A percentile compares a stretch with the other conserved stretches of the same genome.
phyloP scores from a whole-genome alignment of 2,888 invertebrate species.

The Eilema depressum region DNA sequence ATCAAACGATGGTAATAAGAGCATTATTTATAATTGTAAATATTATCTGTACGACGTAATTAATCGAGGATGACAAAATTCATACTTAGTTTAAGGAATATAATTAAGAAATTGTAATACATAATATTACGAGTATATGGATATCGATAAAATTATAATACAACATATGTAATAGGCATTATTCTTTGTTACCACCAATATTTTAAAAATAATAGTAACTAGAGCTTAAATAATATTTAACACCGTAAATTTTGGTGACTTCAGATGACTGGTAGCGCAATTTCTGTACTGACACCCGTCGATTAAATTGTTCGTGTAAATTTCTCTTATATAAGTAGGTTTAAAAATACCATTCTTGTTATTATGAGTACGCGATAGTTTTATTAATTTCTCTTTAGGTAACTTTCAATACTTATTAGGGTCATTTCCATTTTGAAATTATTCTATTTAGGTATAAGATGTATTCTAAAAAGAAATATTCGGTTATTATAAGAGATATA shows the following conservation, averaged over 20 bases:
- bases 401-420: neutral
- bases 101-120: neutral
- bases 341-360: neutral
- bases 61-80: neutral
- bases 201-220: too few species aligned
- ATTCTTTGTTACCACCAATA: too few species aligned
- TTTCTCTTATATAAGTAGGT: neutral
- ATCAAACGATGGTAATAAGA: too few species aligned
- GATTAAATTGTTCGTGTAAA: slow-evolving; percentile 27
- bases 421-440: neutral
- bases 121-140: neutral
- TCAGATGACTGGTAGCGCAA: too few species aligned
- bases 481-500: slow-evolving; percentile 73
- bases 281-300: slow-evolving; percentile 22
- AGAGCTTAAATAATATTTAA: too few species aligned
- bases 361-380: neutral
- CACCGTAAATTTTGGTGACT: neutral
- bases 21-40: neutral
- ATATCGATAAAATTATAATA: neutral
- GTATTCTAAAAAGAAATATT: neutral
- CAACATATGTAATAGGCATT: too few species aligned
- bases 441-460: too few species aligned
- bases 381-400: neutral
- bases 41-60: neutral
- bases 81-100: neutral